Conservation (phyloP, 2,113 vertebrate genomes). For the Mormoops blainvillei region DNA sequence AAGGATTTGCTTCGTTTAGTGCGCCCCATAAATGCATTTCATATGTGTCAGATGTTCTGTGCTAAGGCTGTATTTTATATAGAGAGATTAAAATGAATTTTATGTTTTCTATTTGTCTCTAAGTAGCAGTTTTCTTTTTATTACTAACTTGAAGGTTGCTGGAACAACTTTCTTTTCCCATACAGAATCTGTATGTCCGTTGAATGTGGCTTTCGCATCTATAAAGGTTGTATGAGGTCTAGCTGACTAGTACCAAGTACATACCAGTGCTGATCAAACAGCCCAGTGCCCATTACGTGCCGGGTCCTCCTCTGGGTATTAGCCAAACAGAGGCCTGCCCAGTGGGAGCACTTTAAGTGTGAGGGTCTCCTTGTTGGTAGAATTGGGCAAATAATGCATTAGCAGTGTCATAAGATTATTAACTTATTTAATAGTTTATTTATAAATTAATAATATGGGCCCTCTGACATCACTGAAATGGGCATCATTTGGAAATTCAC, state of each 20-base stretch:
- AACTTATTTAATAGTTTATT: constrained; percentile 30
- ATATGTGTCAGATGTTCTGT: constrained; percentile 65
- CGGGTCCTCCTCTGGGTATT: not conserved
- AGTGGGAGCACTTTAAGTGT: not conserved
- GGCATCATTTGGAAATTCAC: not conserved
- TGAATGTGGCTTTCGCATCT: constrained; percentile 42
- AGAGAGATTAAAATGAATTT: constrained; percentile 71
- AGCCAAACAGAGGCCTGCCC: not conserved
- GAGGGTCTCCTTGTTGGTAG: not conserved
- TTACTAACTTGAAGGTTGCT: constrained; percentile 76
- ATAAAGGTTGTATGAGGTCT: not conserved
- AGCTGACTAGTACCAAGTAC: not conserved
- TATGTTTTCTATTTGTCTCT: constrained; percentile 76
- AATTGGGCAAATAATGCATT: not conserved
- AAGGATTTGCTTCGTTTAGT: constrained; percentile 68
- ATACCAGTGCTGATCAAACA: not conserved
- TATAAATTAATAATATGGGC: not conserved
- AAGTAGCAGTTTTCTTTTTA: constrained; percentile 70
- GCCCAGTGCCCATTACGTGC: not conserved
- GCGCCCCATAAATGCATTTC: constrained; percentile 54
- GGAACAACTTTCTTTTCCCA: constrained; percentile 73
- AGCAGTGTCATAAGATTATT: not conserved
- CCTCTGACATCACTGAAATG: not conserved
- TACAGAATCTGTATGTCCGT: constrained; percentile 64
- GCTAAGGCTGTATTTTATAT: constrained; percentile 73